Evolutionary conservation across 2,113 vertebrate genomes (phyloP), one percentile per base, ranked within the genome.

Genomic region (Egretta garzetta): DNA sequence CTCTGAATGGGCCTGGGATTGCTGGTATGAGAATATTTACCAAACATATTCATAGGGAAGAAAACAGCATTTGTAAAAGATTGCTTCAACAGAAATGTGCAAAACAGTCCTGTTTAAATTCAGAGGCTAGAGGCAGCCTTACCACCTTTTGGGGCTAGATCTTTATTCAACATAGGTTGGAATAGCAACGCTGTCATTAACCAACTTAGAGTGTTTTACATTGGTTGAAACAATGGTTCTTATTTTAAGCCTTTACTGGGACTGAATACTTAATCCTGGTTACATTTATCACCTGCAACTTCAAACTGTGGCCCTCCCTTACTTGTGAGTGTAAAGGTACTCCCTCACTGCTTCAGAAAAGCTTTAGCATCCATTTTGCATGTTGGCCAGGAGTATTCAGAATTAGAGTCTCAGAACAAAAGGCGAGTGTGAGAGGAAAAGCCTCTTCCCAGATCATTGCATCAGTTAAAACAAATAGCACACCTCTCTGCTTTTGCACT

Each of bases 141-240:
- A 35, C n/a, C 3, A 52, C 13, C 17, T n/a, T 71, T 88, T 50
- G 7, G 14, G 41, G 14, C 14, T 60, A 80, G 32, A 66, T 21
- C 30, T 81, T 94, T 56, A 47, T 35, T 24, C 30, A 60, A 0
- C 8, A 0, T 1, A 58, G 8, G 10, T 1, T 76, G 35, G n/a
- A 90, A 64, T 6, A 73, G 13, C 26, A 75, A 19, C 30, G 15
- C 23, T 63, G 20, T 26, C 14, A 8, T 64, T 30, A 87, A 26
- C 19, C 0, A 0, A n/a, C 19, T 72, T 32, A 39, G 2, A 41
- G 47, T 6, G 5, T 49, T 95, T 73, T n/a, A 41, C 20, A 5
- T 1, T 23, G 21, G 4, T 23, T 82, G 58, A 87, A 71, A 20
- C 13, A 58, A 10, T 14, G 7, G 22, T 22, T 52, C 30, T 80